Percentiles rank a stretch among this genome's conserved stretches.
Conservation (phyloP, 1,140 invertebrate species). For the Cardiocondyla obscurior region DNA sequence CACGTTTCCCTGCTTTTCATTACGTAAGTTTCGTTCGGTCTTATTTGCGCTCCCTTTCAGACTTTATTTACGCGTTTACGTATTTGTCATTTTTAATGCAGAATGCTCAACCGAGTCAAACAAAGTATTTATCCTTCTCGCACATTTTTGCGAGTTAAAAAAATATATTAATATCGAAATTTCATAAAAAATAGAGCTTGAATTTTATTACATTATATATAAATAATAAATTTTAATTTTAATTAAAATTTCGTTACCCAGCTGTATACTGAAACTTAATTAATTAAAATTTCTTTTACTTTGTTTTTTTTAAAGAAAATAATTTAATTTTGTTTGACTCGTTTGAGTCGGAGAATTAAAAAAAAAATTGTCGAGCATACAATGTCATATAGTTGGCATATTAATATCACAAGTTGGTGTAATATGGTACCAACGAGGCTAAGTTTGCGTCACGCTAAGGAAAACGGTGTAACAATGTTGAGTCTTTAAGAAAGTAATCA, state of each 20-base stretch:
- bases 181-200: not conserved
- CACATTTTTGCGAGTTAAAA: not conserved
- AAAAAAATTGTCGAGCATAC: not conserved
- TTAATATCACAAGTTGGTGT: slow-evolving; percentile 18
- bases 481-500: slow-evolving; percentile 52
- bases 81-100: not conserved
- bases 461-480: slow-evolving; percentile 30
- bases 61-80: not conserved
- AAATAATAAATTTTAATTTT: not conserved
- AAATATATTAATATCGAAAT: not conserved
- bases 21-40: slow-evolving; percentile 27
- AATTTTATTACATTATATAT: too few species aligned
- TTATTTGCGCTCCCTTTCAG: not conserved
- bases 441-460: not conserved
- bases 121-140: not conserved
- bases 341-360: too few species aligned
- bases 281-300: not conserved
- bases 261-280: not conserved
- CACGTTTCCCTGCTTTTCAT: slow-evolving; percentile 8
- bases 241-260: not conserved
- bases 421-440: not conserved
- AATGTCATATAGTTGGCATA: not conserved
- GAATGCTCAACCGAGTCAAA: not conserved
- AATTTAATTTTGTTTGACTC: not conserved
- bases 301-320: not conserved